Evolutionary conservation across 2,113 vertebrate species (phyloP).

Genomic region (Sisor rabdophorus): DNA sequence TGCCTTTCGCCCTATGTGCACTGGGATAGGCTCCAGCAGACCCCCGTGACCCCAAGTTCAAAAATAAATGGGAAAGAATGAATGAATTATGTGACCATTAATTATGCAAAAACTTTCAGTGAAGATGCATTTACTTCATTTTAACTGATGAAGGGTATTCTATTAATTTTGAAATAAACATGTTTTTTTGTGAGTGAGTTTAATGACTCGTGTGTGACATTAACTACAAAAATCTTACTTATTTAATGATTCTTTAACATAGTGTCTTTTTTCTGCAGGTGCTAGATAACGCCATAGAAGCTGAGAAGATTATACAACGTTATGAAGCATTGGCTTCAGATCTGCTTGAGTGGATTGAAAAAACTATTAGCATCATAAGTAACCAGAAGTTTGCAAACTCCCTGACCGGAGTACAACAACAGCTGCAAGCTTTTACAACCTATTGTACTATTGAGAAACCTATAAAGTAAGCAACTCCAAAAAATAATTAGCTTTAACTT

Average conservation of each 20-base stretch:
- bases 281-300: conserved; percentile 86
- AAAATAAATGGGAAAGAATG: too few species aligned
- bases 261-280: conserved; percentile 67
- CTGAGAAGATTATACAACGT: conserved; percentile 75
- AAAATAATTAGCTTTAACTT: neutral
- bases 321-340: conserved; percentile 84
- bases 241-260: too few species aligned
- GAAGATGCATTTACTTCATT: neutral
- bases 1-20: too few species aligned
- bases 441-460: conserved; percentile 96
- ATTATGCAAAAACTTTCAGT: neutral
- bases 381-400: conserved; percentile 98
- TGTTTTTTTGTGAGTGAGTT: neutral
- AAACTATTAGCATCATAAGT: conserved; percentile 82
- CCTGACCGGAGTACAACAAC: conserved; percentile 86
- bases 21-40: too few species aligned
- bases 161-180: neutral
- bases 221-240: neutral
- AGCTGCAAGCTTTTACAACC: conserved; percentile 90
- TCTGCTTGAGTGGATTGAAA: conserved; percentile 89
- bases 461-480: conserved; percentile 74
- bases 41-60: too few species aligned
- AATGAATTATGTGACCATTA: neutral
- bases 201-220: neutral
- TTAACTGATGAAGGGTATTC: neutral